Evolutionary conservation across 30 jellyfish, hydroid and myxozoan genomes (phyloP).

Genomic region (Hydra vulgaris): DNA sequence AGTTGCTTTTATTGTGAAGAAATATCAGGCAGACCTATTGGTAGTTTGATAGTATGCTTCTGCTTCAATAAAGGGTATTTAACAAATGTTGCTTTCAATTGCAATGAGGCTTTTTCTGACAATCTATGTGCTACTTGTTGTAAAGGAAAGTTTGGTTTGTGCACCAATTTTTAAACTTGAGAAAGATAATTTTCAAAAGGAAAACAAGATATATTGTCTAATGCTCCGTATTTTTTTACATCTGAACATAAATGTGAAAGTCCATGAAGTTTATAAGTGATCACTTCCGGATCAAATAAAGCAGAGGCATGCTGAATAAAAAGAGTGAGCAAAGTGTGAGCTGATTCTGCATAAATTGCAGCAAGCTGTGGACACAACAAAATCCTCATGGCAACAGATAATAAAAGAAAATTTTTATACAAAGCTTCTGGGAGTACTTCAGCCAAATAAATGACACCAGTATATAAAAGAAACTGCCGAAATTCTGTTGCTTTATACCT

Average conservation of each 20-base stretch:
- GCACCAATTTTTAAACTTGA: slow-evolving; percentile 15
- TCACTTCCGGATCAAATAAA: slow-evolving; percentile 22
- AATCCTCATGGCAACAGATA: slow-evolving; percentile 24
- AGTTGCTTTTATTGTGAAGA: not conserved
- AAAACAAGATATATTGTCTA: slow-evolving; percentile 32
- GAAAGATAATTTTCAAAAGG: slow-evolving; percentile 23
- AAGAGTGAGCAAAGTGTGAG: not conserved
- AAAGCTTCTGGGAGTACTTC: slow-evolving; percentile 1
- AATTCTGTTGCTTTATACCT: slow-evolving; percentile 56
- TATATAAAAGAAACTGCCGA: slow-evolving; percentile 33
- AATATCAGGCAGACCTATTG: not conserved
- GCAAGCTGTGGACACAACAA: slow-evolving; percentile 9
- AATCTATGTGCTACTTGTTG: not conserved
- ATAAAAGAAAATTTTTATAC: slow-evolving; percentile 22
- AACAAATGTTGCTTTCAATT: not conserved
- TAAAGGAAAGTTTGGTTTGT: not conserved
- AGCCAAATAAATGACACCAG: slow-evolving; percentile 33
- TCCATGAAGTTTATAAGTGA: slow-evolving; percentile 40
- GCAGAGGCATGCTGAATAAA: not conserved
- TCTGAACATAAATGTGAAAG: slow-evolving; percentile 33
- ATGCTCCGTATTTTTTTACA: slow-evolving; percentile 23
- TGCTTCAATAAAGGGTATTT: not conserved
- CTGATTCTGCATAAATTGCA: not conserved
- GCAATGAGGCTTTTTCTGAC: not conserved
- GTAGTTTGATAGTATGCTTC: not conserved